Conservation (phyloP, 2,888 invertebrate genomes). For the Drosophila mulleri region DNA sequence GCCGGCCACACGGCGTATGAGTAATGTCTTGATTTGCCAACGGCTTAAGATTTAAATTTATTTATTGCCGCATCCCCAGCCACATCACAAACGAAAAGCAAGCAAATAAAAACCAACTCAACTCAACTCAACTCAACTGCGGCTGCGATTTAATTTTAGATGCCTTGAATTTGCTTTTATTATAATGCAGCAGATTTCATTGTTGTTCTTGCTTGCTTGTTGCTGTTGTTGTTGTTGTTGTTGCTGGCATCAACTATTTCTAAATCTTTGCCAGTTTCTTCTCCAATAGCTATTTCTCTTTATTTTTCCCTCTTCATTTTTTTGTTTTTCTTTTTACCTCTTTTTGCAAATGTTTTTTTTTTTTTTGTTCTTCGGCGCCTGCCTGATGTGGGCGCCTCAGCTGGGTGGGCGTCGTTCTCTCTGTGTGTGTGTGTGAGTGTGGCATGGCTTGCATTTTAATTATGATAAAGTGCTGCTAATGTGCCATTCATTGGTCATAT, state of each 20-base stretch:
- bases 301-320: background rate
- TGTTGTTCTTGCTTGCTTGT: conserved; percentile 16
- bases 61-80: conserved; percentile 53
- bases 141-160: conserved; percentile 36
- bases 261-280: conserved; percentile 30
- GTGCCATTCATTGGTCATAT: conserved; percentile 38
- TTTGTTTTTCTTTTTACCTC: background rate
- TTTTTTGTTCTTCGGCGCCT: conserved; percentile 26
- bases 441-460: conserved; percentile 50
- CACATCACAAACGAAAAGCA: background rate
- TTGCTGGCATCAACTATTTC: conserved; percentile 33
- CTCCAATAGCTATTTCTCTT: conserved; percentile 11
- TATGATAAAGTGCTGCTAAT: conserved; percentile 56
- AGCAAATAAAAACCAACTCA: background rate
- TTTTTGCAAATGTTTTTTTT: conserved; percentile 31
- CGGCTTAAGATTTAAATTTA: conserved; percentile 70
- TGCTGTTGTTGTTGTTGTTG: conserved; percentile 5
- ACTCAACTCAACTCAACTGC: conserved; percentile 23
- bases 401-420: background rate
- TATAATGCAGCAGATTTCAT: conserved; percentile 31
- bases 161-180: conserved; percentile 30
- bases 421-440: background rate
- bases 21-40: conserved; percentile 77
- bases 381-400: conserved; percentile 33
- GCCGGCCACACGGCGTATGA: conserved; percentile 69